Conservation (phyloP, 2,797 vertebrate species). For the Falco columbarius region DNA sequence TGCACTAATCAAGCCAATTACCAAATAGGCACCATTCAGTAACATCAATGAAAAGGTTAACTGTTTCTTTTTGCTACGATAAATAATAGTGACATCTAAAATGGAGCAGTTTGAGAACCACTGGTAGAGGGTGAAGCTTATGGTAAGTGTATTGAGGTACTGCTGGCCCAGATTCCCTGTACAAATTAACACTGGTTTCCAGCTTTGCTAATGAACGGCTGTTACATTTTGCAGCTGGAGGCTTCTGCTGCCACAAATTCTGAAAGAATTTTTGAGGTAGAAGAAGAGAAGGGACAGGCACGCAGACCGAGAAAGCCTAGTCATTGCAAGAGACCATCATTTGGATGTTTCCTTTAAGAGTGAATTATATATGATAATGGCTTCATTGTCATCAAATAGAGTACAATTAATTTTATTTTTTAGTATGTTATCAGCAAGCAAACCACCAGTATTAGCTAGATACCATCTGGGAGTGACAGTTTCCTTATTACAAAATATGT, state of each 20-base stretch:
- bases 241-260: conserved; percentile 22
- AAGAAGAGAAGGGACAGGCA: conserved; percentile 4
- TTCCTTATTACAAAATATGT: conserved; percentile 89
- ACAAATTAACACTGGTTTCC: conserved; percentile 56
- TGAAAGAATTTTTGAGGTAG: neutral
- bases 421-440: conserved; percentile 85
- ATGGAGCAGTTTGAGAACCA: neutral
- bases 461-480: conserved; percentile 86
- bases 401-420: conserved; percentile 87
- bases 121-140: neutral
- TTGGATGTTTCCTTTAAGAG: conserved; percentile 75
- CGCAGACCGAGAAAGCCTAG: neutral
- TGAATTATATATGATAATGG: conserved; percentile 82
- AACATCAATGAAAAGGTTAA: neutral
- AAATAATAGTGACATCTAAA: neutral
- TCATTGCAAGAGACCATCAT: conserved; percentile 47
- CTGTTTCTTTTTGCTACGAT: neutral
- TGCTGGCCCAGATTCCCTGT: conserved; percentile 17
- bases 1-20: neutral
- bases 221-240: conserved; percentile 52
- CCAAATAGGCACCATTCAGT: neutral
- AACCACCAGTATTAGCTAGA: conserved; percentile 81
- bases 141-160: neutral
- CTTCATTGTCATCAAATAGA: conserved; percentile 84
- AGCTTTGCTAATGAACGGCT: conserved; percentile 56